Evolutionary conservation across 2,113 vertebrate species (phyloP).

Genomic region (Egretta garzetta): DNA sequence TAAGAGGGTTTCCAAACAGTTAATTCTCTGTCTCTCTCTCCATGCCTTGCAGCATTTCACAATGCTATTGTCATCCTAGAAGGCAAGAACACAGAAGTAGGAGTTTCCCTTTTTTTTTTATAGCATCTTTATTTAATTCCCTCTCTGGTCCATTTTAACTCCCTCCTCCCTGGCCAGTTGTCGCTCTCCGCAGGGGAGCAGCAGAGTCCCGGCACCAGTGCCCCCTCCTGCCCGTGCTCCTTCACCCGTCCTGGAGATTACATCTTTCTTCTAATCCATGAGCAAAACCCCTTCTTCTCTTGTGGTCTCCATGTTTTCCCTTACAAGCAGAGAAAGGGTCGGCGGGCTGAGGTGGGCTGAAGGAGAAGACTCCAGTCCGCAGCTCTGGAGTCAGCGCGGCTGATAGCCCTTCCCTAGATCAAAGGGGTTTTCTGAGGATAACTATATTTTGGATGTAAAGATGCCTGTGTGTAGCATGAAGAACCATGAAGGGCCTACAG

Average conservation of each 20-base stretch:
- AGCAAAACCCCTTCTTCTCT: background rate
- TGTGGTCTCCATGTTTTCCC: background rate
- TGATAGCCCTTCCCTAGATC: background rate
- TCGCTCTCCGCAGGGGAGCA: accelerated
- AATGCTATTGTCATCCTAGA: conserved; percentile 32
- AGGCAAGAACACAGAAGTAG: conserved; percentile 28
- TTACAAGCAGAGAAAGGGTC: background rate
- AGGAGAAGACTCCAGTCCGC: background rate
- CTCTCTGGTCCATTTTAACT: conserved; percentile 26
- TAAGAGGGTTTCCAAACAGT: background rate
- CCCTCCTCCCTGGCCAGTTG: background rate
- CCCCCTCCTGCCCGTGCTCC: background rate
- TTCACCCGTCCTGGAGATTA: background rate
- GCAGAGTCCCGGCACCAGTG: background rate
- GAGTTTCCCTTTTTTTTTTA: background rate
- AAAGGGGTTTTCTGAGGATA: background rate
- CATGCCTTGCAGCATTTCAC: conserved; percentile 33
- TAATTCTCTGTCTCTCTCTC: background rate
- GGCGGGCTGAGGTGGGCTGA: background rate
- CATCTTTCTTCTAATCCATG: background rate
- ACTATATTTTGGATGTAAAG: background rate
- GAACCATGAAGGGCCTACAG: background rate
- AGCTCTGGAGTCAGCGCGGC: accelerated
- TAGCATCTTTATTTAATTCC: conserved; percentile 40
- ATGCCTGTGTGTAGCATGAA: background rate